Evolutionary conservation across 2,113 vertebrate genomes (phyloP).

Genomic region (Plotosus lineatus): DNA sequence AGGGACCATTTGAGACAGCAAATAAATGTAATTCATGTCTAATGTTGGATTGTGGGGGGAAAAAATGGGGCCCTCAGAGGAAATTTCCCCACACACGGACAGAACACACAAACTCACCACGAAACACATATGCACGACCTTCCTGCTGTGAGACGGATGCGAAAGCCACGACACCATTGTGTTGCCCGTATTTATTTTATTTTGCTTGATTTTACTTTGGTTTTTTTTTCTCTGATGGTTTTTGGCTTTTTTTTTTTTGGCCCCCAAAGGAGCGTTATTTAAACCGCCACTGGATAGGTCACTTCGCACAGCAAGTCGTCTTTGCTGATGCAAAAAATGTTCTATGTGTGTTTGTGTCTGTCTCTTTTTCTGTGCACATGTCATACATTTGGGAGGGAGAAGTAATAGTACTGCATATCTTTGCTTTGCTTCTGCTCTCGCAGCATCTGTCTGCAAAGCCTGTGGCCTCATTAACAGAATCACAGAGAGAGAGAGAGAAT

Average conservation of each 20-base stretch:
- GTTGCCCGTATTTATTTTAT: too few relatives aligned
- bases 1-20: too few relatives aligned
- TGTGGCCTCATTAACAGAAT: constrained; percentile 73
- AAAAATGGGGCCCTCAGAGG: too few relatives aligned
- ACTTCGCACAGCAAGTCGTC: constrained; percentile 26
- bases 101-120: too few relatives aligned
- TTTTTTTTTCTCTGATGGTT: background rate
- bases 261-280: constrained; percentile 10
- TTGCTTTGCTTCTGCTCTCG: constrained; percentile 59
- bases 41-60: too few relatives aligned
- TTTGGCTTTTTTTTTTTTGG: background rate
- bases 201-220: background rate
- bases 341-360: background rate
- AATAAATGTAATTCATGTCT: too few relatives aligned
- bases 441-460: constrained; percentile 72
- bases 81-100: too few relatives aligned
- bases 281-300: constrained; percentile 24
- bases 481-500: constrained; percentile 75
- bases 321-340: constrained; percentile 63
- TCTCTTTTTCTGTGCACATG: background rate
- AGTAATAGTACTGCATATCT: constrained; percentile 49
- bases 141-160: too few relatives aligned
- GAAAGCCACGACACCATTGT: too few relatives aligned
- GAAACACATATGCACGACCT: too few relatives aligned
- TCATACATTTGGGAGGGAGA: constrained; percentile 61